phyloP scores from a whole-genome alignment of 2,797 vertebrate genomes.

The Adelosebastes latens region DNA sequence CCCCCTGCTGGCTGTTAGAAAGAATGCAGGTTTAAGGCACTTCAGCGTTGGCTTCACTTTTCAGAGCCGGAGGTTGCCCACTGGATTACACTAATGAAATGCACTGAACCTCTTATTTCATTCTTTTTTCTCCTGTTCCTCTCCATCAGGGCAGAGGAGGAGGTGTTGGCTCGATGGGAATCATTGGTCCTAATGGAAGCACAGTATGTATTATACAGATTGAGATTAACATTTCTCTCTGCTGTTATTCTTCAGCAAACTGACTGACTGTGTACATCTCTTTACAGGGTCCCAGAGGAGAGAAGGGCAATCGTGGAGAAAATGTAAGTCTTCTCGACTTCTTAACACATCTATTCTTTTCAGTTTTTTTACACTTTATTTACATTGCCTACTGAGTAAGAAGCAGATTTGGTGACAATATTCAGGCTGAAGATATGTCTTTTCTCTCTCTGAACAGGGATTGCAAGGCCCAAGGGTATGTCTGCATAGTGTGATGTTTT shows the following conservation, averaged over 20 bases:
- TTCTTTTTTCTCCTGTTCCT: slow-evolving; percentile 1
- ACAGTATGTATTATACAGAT: slow-evolving; percentile 82
- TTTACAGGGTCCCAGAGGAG: slow-evolving; percentile 90
- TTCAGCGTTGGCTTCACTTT: too few species aligned
- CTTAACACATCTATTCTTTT: background rate
- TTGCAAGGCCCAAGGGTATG: slow-evolving; percentile 92
- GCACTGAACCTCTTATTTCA: background rate
- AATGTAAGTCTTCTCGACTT: slow-evolving; percentile 80
- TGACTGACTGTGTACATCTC: slow-evolving; percentile 43
- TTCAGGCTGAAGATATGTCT: slow-evolving; percentile 20
- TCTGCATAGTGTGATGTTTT: slow-evolving; percentile 25
- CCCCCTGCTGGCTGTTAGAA: too few species aligned
- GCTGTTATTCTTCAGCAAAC: background rate
- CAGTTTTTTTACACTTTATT: background rate
- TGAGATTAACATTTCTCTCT: background rate
- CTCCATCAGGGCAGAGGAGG: slow-evolving; percentile 89
- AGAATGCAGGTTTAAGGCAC: too few species aligned
- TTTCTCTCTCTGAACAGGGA: slow-evolving; percentile 82
- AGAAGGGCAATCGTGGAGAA: slow-evolving; percentile 91
- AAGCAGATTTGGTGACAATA: background rate
- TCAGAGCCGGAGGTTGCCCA: too few species aligned
- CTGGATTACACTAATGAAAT: background rate
- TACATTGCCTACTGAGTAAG: background rate
- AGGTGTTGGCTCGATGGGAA: slow-evolving; percentile 87
- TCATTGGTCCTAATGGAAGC: slow-evolving; percentile 89